Base-by-base conservation (phyloP, 2,888 invertebrate species). In the Smittia sp. region DNA sequence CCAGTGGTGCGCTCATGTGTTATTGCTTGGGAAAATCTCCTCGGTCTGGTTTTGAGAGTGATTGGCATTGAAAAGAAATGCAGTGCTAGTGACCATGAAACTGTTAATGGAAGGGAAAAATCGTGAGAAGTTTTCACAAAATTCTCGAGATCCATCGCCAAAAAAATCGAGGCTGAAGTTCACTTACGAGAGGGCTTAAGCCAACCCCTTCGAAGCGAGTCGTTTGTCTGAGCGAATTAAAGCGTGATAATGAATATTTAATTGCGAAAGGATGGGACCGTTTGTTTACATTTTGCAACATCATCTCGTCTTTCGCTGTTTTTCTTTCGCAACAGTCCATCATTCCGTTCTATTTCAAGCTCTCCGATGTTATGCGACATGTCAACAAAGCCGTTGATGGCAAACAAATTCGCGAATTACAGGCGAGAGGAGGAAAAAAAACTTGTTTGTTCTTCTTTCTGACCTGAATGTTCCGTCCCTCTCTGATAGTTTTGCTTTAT, bases 341-440 rank as follows among this genome's bases (percentile, higher is more conserved):
- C 46, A 46, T 46, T n/a, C 15, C 46, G 11, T 46, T 46, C 46
- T 15, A 46, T 46, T 46, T 46, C 46, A n/a, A 46, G 46, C 15
- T 32, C 7, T 9, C 38, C 11, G 15, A n/a, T 46, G 11, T 46
- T 46, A 46, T 3, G 66, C 27, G 68, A 68, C 68, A 68, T 68
- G 68, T 68, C 46, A 68, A 68, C 68, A 68, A 68, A 68, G 68
- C 39, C 68, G 68, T 68, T 68, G 68, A 68, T 39, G 68, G 68
- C 39, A 68, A 68, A 68, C 68, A 68, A 68, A 68, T 68, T 68
- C 68, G 68, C 68, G 24, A 68, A 66, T 38, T 20, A 20, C 15
- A 32, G 32, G 4, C 32, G 32, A 32, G n/a, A n/a, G n/a, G n/a
- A n/a, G n/a, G n/a, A n/a, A n/a, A 32, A 7, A 41, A 65, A 68